A percentile compares a stretch with the other conserved stretches of the same genome.
phyloP scores from a whole-genome alignment of 30 jellyfish, hydroid and myxozoan genomes.

The Cassiopea andromeda region DNA sequence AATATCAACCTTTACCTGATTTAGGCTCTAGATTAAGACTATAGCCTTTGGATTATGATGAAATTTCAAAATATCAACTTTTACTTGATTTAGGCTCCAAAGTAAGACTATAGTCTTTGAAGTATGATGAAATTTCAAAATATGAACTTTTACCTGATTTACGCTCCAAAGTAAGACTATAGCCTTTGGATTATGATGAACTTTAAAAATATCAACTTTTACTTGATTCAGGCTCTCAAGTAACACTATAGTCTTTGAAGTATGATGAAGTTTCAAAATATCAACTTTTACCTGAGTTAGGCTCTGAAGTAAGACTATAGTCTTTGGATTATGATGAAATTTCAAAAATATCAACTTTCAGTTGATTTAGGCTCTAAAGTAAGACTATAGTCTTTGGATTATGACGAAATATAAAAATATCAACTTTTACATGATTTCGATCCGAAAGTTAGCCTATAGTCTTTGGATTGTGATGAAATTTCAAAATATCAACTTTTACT shows the following conservation, averaged over 20 bases:
- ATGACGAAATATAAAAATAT: neutral
- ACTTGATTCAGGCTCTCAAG: no score
- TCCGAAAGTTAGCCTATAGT: neutral
- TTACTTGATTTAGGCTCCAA: no score
- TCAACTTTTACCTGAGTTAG: neutral
- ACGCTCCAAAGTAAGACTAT: no score
- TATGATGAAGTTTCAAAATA: neutral
- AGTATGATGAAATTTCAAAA: no score
- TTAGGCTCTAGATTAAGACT: no score
- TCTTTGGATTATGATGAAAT: neutral
- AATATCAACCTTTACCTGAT: no score
- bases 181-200: no score
- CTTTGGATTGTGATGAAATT: neutral
- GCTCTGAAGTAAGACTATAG: neutral
- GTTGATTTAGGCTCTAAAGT: neutral
- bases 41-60: no score
- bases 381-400: neutral
- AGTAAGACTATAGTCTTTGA: no score
- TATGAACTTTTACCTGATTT: no score
- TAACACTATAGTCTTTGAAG: neutral
- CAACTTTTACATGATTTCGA: neutral
- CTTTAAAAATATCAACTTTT: no score
- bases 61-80: no score
- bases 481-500: neutral
- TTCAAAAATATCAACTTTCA: neutral